Evolutionary conservation across 2,888 invertebrate genomes (phyloP).

Genomic region (Scaptomyza caliginosa): DNA sequence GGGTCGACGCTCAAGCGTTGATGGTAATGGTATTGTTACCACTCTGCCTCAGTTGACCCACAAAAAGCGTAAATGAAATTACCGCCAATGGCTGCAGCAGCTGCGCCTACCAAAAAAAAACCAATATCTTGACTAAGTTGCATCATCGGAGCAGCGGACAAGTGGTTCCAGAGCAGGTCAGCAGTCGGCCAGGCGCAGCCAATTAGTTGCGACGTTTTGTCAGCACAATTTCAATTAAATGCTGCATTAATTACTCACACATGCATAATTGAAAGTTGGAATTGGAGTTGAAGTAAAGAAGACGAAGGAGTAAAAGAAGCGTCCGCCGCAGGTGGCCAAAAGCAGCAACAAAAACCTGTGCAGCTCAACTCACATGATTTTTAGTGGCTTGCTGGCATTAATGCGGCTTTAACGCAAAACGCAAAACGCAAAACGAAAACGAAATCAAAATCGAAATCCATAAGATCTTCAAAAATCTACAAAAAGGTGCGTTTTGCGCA

Average conservation of each 20-base stretch:
- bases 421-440: conserved; percentile 19
- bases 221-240: conserved; percentile 61
- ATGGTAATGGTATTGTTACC: conserved; percentile 70
- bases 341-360: conserved; percentile 4
- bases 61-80: conserved; percentile 70
- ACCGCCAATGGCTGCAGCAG: conserved; percentile 59
- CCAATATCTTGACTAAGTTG: conserved; percentile 58
- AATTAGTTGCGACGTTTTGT: conserved; percentile 58
- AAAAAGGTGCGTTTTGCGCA: conserved; percentile 23
- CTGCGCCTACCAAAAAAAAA: conserved; percentile 13
- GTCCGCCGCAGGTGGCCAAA: conserved; percentile 44
- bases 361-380: conserved; percentile 21
- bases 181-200: conserved; percentile 34
- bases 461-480: conserved; percentile 21
- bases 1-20: conserved; percentile 51
- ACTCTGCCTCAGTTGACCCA: conserved; percentile 65
- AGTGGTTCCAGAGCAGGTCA: conserved; percentile 9
- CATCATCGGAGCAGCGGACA: conserved; percentile 48
- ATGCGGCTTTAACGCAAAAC: conserved; percentile 13
- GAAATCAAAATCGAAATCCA: conserved; percentile 29
- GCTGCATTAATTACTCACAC: conserved; percentile 59
- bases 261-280: conserved; percentile 36
- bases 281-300: neutral
- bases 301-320: neutral
- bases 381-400: conserved; percentile 12